phyloP scores from a whole-genome alignment of 2,888 invertebrate genomes.

The Ischnus inquisitorius region DNA sequence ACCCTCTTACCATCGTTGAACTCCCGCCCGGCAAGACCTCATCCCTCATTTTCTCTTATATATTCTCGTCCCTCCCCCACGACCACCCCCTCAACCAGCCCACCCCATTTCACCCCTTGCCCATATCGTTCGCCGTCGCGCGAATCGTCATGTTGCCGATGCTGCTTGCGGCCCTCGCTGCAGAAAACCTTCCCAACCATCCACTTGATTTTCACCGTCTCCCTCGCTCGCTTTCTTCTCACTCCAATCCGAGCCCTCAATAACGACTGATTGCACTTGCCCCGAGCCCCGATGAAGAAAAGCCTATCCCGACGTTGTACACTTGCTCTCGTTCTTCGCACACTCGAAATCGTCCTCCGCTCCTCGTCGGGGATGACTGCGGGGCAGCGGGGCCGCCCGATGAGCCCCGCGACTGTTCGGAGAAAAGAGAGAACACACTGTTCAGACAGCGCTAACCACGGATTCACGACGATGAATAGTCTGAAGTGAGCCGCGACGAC shows the following conservation, averaged over 20 bases:
- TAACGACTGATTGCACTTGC: conserved; percentile 75
- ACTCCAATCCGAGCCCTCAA: conserved; percentile 69
- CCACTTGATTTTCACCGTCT: conserved; percentile 18
- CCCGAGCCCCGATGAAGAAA: conserved; percentile 71
- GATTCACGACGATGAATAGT: conserved; percentile 6
- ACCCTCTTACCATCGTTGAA: conserved; percentile 49
- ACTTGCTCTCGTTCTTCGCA: conserved; percentile 18
- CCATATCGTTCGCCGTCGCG: conserved; percentile 39
- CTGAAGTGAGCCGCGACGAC: conserved; percentile 23
- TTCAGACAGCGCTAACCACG: conserved; percentile 1
- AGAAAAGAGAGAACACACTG: conserved; percentile 43
- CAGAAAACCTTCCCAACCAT: conserved; percentile 16
- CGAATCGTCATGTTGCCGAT: conserved; percentile 29
- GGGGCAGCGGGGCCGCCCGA: too few relatives aligned
- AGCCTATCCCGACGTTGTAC: conserved; percentile 59
- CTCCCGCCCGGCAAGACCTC: conserved; percentile 30
- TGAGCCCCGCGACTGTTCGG: conserved; percentile 6
- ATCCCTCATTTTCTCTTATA: conserved; percentile 42
- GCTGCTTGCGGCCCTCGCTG: conserved; percentile 29
- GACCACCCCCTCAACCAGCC: neutral
- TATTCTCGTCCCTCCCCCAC: conserved; percentile 12
- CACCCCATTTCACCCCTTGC: neutral
- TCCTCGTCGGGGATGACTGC: conserved; percentile 73
- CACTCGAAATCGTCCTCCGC: conserved; percentile 59
- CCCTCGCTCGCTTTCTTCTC: conserved; percentile 40